Evolutionary conservation across 2,797 vertebrate species (phyloP), one percentile per base, ranked within the genome.

Genomic region (Sebastes matsubarae): DNA sequence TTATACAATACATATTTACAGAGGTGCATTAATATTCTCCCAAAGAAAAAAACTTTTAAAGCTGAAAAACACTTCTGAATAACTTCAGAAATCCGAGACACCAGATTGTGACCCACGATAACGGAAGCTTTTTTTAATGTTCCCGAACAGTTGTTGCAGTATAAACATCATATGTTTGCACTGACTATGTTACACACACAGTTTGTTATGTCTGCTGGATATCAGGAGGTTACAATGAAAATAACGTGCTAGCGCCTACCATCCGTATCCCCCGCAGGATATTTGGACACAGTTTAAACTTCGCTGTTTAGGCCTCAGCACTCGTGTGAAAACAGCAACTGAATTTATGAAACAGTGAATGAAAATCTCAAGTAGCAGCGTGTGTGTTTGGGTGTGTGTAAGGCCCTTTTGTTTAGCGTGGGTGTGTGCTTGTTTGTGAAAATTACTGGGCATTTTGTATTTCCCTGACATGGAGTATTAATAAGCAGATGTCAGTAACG

Each of bases 121-220:
- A 70, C 54, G 25, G 59, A 20, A 14, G 22, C 20, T 55, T 52
- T 66, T 65, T 60, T 59, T 16, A 42, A 64, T 57, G 52, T 68
- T 78, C 24, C 64, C 68, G 52, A 75, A 64, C 55, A 79, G 36
- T 32, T 66, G 52, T 38, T 38, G 20, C 24, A 60, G 66, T 27
- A 38, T 61, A 72, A 83, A 77, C 69, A 80, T 63, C 34, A 64
- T 58, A 22, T 84, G 73, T 80, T 75, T 88, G 54, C 68, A 77
- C 38, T 64, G 24, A 77, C 29, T 58, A 22, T 72, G 63, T 76
- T 55, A 59, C 63, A 77, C 79, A 78, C 79, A 80, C 70, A 61
- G 73, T 81, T 78, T 87, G 83, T 88, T 82, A 50, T 83, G 79
- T 86, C 68, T 85, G 67, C 57, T 59, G 75, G 29, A 67, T 73